phyloP scores from a whole-genome alignment of 2,888 invertebrate genomes.

The Hemicrepidius hirtus region DNA sequence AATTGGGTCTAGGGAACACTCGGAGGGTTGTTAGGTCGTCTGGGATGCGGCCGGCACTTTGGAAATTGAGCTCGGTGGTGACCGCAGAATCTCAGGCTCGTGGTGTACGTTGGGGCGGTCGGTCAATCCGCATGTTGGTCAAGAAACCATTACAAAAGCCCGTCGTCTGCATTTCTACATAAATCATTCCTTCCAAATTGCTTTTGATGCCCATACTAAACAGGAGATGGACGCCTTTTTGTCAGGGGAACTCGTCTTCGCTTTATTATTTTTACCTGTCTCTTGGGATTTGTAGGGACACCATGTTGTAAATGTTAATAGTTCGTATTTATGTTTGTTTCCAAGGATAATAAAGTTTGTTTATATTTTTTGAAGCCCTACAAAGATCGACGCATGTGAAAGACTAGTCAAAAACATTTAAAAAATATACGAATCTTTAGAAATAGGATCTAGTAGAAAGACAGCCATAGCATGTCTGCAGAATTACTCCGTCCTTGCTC shows the following conservation, averaged over 20 bases:
- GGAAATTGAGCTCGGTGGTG: conserved; percentile 39
- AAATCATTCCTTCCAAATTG: conserved; percentile 42
- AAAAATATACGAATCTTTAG: too few species aligned
- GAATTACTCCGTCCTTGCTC: too few species aligned
- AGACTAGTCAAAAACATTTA: too few species aligned
- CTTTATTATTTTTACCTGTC: conserved; percentile 40
- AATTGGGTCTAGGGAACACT: conserved; percentile 34
- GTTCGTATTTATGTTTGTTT: conserved; percentile 18
- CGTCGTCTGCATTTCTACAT: conserved; percentile 42
- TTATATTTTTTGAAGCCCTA: background rate
- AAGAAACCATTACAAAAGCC: conserved; percentile 43
- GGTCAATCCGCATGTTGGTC: conserved; percentile 44
- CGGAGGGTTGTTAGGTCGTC: conserved; percentile 28
- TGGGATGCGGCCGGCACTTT: conserved; percentile 30
- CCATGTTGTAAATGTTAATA: background rate
- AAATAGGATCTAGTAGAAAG: too few species aligned
- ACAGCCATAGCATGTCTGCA: too few species aligned
- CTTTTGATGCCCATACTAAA: conserved; percentile 40
- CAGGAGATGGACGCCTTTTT: conserved; percentile 31
- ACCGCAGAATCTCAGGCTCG: conserved; percentile 40
- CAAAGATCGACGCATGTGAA: too few species aligned
- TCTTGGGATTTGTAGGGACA: background rate
- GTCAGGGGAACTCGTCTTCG: conserved; percentile 24
- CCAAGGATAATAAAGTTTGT: background rate
- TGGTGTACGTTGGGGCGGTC: conserved; percentile 24